Evolutionary conservation across 2,797 vertebrate species (phyloP).

Genomic region (Macropodus opercularis): DNA sequence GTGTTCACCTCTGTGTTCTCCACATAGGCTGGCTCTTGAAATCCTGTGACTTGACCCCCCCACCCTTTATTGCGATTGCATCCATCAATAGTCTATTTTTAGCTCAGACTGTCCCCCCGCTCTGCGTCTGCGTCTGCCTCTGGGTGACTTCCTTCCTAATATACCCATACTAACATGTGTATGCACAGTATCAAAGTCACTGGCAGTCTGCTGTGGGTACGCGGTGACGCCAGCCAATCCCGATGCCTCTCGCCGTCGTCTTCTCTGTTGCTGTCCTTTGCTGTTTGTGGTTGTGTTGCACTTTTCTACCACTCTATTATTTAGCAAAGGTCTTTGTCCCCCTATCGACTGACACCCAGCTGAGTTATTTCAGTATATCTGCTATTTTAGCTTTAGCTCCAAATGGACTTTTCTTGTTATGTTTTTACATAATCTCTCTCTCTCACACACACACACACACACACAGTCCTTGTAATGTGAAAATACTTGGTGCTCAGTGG

Average conservation of each 20-base stretch:
- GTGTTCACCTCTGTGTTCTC: slow-evolving; percentile 25
- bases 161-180: slow-evolving; percentile 66
- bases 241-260: slow-evolving; percentile 6
- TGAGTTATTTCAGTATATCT: slow-evolving; percentile 66
- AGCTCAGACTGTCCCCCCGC: slow-evolving; percentile 46
- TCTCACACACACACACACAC: slow-evolving; percentile 9
- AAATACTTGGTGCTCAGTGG: slow-evolving; percentile 31
- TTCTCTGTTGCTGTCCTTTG: slow-evolving; percentile 16
- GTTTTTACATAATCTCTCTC: slow-evolving; percentile 49
- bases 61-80: slow-evolving; percentile 71
- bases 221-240: slow-evolving; percentile 27
- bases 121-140: slow-evolving; percentile 48
- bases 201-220: slow-evolving; percentile 35
- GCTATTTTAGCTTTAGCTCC: slow-evolving; percentile 66
- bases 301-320: slow-evolving; percentile 65
- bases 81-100: slow-evolving; percentile 72
- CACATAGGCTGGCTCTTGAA: slow-evolving; percentile 12
- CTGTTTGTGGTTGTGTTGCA: slow-evolving; percentile 36
- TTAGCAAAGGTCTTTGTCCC: slow-evolving; percentile 68
- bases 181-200: slow-evolving; percentile 30
- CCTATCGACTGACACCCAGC: slow-evolving; percentile 62
- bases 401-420: slow-evolving; percentile 83
- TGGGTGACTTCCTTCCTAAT: slow-evolving; percentile 67
- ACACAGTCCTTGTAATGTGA: slow-evolving; percentile 31
- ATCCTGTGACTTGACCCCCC: slow-evolving; percentile 52